Base-by-base conservation (phyloP, 2,888 invertebrate species). In the Dione juno region DNA sequence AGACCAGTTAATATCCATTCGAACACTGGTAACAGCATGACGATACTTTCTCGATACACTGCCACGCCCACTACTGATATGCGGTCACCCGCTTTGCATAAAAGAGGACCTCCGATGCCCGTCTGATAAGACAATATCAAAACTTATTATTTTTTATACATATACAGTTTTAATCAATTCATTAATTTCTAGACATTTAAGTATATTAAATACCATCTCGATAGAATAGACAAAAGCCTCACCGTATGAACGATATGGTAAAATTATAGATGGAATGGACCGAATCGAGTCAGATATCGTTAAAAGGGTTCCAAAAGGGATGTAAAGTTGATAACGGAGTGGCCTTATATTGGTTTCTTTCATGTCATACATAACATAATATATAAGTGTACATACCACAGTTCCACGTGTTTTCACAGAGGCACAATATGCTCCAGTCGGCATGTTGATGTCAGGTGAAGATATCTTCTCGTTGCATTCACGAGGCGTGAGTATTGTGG, bases 51-150 rank as follows among this genome's bases (percentile, higher is more conserved):
- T 0, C 86, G 82, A 73, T 89, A 87, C 6, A 89, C 83, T 0
- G 90, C 87, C 2, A 89, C 79, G 1, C 91, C 92, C 1, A 85
- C 84, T 1, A 83, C 77, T 0, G 85, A 75, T 16, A 78, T 80
- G 1, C 81, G 82, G 0, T 81, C 86, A 1, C 79, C 78, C 8
- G 75, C 73, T 19, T 75, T 80, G 77, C 92, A 93, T 1, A 89
- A 78, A 14, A 93, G 75, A 0, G 92, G 85, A 0, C 90, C 91
- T 0, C 92, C 92, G 3, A 88, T 75, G 16, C 91, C 91, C 0
- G 90, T 89, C 92, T 93, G 80, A 48, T 81, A 80, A 65, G 52
- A 43, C 65, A 43, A 61, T 67, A 64, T 45, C 21, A 41, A n/a
- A n/a, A 14, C 28, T 28, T 28, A 28, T 28, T 28, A 28, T 5